A percentile compares a stretch with the other conserved stretches of the same genome.
phyloP scores from a whole-genome alignment of 2,797 vertebrate genomes.

The Pteropus rufus region DNA sequence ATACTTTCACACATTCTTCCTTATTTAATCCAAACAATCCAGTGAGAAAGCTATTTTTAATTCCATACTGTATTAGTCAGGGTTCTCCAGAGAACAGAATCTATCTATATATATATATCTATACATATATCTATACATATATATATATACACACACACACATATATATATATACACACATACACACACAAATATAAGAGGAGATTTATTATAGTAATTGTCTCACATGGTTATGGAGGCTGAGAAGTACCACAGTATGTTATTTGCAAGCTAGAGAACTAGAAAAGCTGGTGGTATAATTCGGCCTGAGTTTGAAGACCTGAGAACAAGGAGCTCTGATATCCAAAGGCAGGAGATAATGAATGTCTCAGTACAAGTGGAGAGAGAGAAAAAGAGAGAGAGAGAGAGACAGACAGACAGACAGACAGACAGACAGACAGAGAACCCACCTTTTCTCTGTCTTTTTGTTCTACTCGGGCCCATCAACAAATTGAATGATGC shows the following conservation, averaged over 20 bases:
- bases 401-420: not conserved
- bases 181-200: not conserved
- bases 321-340: not conserved
- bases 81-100: conserved; percentile 2
- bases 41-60: conserved; percentile 31
- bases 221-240: not conserved
- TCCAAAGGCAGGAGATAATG: not conserved
- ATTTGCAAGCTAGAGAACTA: not conserved
- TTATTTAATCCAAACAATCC: conserved; percentile 29
- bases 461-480: not conserved
- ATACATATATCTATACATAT: not conserved
- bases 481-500: not conserved
- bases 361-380: not conserved
- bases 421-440: not conserved
- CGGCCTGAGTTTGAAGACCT: not conserved
- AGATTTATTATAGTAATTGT: conserved; percentile 18
- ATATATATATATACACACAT: not conserved
- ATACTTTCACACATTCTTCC: not conserved
- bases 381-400: not conserved
- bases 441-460: not conserved
- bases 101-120: not conserved
- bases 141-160: not conserved
- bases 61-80: not conserved
- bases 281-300: not conserved
- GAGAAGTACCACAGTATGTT: not conserved